Base-by-base conservation (phyloP, 2,797 vertebrate species). In the Ctenopoma kingsleyae region DNA sequence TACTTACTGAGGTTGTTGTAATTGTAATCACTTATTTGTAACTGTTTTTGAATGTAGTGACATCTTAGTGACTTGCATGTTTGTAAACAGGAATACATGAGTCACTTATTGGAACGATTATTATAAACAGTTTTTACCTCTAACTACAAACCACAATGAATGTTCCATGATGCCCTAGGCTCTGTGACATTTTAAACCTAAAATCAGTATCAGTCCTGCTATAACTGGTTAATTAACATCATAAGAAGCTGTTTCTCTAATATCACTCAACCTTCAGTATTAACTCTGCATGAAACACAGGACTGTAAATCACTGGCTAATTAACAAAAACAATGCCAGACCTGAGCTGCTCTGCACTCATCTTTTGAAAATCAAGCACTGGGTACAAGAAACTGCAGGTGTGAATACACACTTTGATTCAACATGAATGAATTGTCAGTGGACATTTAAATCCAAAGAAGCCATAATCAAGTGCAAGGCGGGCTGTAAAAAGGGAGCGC, bases 371-470 rank as follows among this genome's bases (percentile, higher is more conserved):
- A 60, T 55, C 71, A 74, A 83, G 63, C 50, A 15, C 20, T n/a
- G 51, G 55, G 52, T 65, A 84, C 61, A 76, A 71, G 63, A 76
- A 69, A 77, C 41, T 70, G 58, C 55, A 81, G 79, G 69, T 82
- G 65, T 40, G n/a, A 78, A 67, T 76, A 62, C 23, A 20, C 70
- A 48, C 77, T 85, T 85, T 84, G 82, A 85, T 81, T 78, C 17
- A 23, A 74, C 64, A 67, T 82, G 65, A 89, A 84, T 68, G 81
- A 65, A 53, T 71, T 78, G 84, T 88, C 84, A 85, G 66, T 32
- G 66, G 71, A 77, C 62, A 78, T 84, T 82, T 76, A 68, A 82
- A 90, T 78, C 65, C 80, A 82, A 51, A 67, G 54, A 63, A 67
- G 63, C 48, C n/a, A 20, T 73, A 71, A 88, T 84, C 76, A 87